Base-by-base conservation (phyloP, 2,113 vertebrate genomes). In the Gracilinanus agilis region DNA sequence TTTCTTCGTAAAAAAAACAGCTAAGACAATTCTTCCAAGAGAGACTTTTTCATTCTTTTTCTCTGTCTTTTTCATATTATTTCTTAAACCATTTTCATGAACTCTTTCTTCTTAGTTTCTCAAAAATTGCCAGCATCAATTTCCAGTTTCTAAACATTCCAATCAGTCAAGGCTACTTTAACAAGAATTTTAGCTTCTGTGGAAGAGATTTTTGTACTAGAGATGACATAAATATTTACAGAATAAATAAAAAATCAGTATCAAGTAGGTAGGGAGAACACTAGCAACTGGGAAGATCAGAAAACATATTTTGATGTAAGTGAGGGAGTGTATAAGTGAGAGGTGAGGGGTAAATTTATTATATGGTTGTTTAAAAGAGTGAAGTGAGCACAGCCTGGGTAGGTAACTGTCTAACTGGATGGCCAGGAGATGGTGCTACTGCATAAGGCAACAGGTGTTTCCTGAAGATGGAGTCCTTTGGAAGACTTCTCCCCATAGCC, bases 391-490 rank as follows among this genome's bases (percentile, higher is more conserved):
- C 8, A 58, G 13, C 27, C 23, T 10, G 67, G 7, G 54, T 7
- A 8, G 49, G 67, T 92, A 53, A n/a, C n/a, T 1, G 3, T 40
- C 29, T 23, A 29, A 27, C 24, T 91, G 54, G 89, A 0, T 92
- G 94, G 34, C 56, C 97, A 91, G 90, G 49, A 97, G 96, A 75
- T 94, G 96, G 97, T 53, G 94, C 91, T 97, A 23, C 93, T 94
- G 96, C 61, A 61, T 91, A 96, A 58, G 53, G 67, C 49, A 89
- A 88, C 92, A 90, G 10, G 0, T 9, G 3, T 90, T 34, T 21
- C 5, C 10, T 23, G 54, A 0, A 4, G 24, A 16, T n/a, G 19
- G 67, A 61, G 27, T 55, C 16, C n/a, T 83, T 40, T 2, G n/a
- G 16, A 40, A 83, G n/a, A 1, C 34, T n/a, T 19, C 34, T 75